Conservation (phyloP, 2,888 invertebrate species). For the Amblyteles armatorius region DNA sequence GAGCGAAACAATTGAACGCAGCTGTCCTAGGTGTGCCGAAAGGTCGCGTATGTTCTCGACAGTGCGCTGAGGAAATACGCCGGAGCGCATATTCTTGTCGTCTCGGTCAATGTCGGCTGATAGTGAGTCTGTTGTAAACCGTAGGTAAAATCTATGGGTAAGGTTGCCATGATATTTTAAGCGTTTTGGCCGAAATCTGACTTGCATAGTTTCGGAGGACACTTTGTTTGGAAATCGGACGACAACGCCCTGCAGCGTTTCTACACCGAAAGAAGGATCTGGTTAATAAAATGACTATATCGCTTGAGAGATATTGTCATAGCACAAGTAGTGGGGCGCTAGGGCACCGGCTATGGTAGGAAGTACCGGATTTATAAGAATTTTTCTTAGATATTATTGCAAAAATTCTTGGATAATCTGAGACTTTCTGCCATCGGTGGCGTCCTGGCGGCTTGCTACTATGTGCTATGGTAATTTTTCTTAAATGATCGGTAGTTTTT, state of each 20-base stretch:
- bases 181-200: not conserved
- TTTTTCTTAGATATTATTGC: no score
- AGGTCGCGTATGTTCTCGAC: not conserved
- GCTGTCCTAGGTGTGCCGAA: not conserved
- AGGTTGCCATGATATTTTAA: not conserved
- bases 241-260: not conserved
- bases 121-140: not conserved
- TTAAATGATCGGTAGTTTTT: no score
- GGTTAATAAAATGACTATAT: no score
- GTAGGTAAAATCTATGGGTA: not conserved
- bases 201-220: not conserved
- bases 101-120: not conserved
- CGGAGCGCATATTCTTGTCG: not conserved
- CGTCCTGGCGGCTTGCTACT: no score
- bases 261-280: no score
- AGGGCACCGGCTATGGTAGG: no score
- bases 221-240: not conserved
- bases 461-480: no score
- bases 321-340: no score
- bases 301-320: no score
- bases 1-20: constrained; percentile 78
- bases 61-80: not conserved
- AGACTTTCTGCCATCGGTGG: no score
- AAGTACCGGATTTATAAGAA: no score
- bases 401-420: no score